Percentiles rank a stretch among this genome's conserved stretches.
Conservation (phyloP, 2,113 vertebrate species). For the Stercorarius parasiticus region DNA sequence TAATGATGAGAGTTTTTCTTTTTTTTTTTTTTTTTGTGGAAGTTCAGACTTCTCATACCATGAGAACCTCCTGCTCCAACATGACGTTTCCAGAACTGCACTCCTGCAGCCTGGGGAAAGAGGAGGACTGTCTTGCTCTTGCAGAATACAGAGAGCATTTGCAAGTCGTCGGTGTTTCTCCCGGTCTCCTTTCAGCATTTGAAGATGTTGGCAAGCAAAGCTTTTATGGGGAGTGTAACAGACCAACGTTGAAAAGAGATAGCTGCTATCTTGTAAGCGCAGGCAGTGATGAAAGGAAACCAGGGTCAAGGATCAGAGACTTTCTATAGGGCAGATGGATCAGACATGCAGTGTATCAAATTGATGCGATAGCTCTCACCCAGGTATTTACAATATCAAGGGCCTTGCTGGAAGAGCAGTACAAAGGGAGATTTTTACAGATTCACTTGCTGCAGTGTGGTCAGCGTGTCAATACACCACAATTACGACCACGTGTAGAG, state of each 20-base stretch:
- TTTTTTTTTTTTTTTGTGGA: not conserved
- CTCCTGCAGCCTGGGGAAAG: not conserved
- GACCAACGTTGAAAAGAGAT: not conserved
- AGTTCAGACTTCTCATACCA: not conserved
- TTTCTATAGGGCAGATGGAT: not conserved
- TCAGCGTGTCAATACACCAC: not conserved
- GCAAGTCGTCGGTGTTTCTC: not conserved
- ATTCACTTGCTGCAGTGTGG: not conserved
- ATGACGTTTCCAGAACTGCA: not conserved
- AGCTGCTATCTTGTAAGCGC: not conserved
- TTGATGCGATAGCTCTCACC: not conserved
- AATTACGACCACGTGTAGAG: not conserved
- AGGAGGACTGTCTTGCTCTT: not conserved
- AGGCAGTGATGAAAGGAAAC: slow-evolving; percentile 5
- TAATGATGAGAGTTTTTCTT: not conserved
- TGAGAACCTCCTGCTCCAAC: not conserved
- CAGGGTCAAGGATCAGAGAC: slow-evolving; percentile 10
- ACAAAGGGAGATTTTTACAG: not conserved
- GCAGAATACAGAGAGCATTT: not conserved
- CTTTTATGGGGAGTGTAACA: not conserved
- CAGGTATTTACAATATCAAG: not conserved
- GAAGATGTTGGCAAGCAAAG: not conserved
- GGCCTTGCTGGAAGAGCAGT: not conserved
- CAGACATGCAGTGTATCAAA: not conserved
- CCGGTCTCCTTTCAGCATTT: not conserved